Base-by-base conservation (phyloP, 2,113 vertebrate genomes). In the Lepisosteus osseus region DNA sequence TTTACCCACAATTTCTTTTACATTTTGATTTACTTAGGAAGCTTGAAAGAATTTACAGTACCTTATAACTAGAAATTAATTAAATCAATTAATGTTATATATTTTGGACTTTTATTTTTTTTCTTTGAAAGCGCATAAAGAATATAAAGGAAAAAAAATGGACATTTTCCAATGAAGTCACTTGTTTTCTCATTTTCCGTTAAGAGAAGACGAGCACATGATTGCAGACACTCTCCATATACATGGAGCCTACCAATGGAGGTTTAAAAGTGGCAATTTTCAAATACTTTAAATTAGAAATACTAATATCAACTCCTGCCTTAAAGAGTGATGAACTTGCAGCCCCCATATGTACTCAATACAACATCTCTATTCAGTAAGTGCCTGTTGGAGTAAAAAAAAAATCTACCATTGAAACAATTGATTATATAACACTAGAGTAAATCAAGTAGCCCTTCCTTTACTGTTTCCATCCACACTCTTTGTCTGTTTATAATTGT, bases 201-300 rank as follows among this genome's bases (percentile, higher is more conserved):
- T 65, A 65, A 29, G 29, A 65, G 41, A 43, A 40, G 17, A 40
- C 62, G 29, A 65, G 62, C 47, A 51, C 47, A 51, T 51, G 47
- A 51, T 51, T 65, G 6, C 62, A 17, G 15, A 40, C 41, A 7
- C 29, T 15, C 57, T 59, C 57, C 3, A 59, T n/a, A n/a, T 13
- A 59, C 14, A 59, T 59, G 57, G 12, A 14, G 57, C 4, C 11
- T 59, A 59, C 29, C 62, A 65, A 65, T 7, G 8, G 41, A 41
- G 29, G 41, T 3, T 65, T 41, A 11, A 65, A 65, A 65, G 15
- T 40, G 62, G 62, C 17, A 41, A 11, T 65, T 65, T 65, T 15
- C 62, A 65, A 65, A 40, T 65, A 65, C 29, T 65, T 65, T 65
- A 15, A 65, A 65, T 65, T 65, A 65, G 62, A 65, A 65, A 65